phyloP scores from a whole-genome alignment of 2,888 invertebrate genomes.

The Sesia bembeciformis region DNA sequence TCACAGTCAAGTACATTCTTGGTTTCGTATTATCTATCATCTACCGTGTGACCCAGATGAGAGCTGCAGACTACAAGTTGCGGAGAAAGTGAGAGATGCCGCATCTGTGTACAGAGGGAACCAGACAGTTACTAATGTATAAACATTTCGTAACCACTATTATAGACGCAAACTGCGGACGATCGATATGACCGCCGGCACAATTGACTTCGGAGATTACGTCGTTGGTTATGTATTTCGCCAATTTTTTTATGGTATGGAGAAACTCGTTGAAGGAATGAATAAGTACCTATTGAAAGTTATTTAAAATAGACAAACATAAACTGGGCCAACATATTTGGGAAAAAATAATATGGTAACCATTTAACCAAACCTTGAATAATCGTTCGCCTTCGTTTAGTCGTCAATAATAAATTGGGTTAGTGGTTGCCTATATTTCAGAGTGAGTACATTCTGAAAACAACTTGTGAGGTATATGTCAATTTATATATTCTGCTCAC shows the following conservation, averaged over 20 bases:
- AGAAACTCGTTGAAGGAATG: no score
- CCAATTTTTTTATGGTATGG: not conserved
- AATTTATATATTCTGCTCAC: slow-evolving; percentile 22
- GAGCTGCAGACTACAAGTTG: slow-evolving; percentile 21
- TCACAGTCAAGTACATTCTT: slow-evolving; percentile 9
- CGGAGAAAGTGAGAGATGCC: slow-evolving; percentile 61
- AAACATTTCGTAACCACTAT: slow-evolving; percentile 54
- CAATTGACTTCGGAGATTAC: slow-evolving; percentile 3
- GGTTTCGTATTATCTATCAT: slow-evolving; percentile 28
- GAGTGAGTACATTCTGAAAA: no score
- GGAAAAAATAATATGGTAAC: no score
- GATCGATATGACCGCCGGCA: slow-evolving; percentile 39
- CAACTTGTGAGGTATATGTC: not conserved
- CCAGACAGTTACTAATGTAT: slow-evolving; percentile 30
- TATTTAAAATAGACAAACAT: no score
- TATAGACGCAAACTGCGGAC: slow-evolving; percentile 21
- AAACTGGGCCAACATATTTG: no score
- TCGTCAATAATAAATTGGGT: no score
- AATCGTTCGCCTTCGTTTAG: no score
- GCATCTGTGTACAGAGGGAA: slow-evolving; percentile 31
- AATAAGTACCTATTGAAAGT: no score
- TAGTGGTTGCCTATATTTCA: no score
- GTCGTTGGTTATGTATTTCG: not conserved
- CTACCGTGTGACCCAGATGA: slow-evolving; percentile 43
- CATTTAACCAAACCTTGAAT: no score